Conservation (phyloP, 1,140 invertebrate genomes). For the Panulirus ornatus region DNA sequence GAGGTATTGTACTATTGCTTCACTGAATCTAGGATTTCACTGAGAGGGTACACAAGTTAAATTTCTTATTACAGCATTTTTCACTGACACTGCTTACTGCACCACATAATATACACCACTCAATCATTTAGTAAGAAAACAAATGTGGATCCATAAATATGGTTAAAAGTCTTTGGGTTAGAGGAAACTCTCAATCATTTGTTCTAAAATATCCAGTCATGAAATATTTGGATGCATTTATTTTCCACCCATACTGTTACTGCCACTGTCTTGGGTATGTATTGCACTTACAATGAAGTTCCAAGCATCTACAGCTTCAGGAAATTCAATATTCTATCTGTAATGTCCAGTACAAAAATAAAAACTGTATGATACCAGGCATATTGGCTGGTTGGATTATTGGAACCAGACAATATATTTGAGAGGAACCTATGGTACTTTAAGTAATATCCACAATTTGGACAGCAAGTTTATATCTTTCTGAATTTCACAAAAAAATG, state of each 20-base stretch:
- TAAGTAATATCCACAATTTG: too few species aligned
- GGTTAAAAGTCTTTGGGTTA: neutral
- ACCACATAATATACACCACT: neutral
- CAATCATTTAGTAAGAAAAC: neutral
- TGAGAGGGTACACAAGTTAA: neutral
- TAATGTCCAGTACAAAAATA: too few species aligned
- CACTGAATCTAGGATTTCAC: neutral
- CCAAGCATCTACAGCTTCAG: too few species aligned
- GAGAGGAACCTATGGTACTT: neutral
- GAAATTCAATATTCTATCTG: too few species aligned
- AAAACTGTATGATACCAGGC: too few species aligned
- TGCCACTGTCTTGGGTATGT: neutral
- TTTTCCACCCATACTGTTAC: neutral
- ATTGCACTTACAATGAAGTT: too few species aligned
- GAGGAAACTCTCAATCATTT: neutral
- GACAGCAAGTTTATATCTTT: too few species aligned
- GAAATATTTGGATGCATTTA: neutral
- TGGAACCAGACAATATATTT: too few species aligned
- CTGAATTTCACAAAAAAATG: too few species aligned
- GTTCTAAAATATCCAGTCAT: neutral
- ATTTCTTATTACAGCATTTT: neutral
- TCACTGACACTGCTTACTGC: neutral
- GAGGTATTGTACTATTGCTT: slow-evolving; percentile 12
- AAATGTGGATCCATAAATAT: neutral
- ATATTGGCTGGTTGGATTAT: too few species aligned